phyloP scores from a whole-genome alignment of 2,797 vertebrate species.

The Borostomias antarcticus region DNA sequence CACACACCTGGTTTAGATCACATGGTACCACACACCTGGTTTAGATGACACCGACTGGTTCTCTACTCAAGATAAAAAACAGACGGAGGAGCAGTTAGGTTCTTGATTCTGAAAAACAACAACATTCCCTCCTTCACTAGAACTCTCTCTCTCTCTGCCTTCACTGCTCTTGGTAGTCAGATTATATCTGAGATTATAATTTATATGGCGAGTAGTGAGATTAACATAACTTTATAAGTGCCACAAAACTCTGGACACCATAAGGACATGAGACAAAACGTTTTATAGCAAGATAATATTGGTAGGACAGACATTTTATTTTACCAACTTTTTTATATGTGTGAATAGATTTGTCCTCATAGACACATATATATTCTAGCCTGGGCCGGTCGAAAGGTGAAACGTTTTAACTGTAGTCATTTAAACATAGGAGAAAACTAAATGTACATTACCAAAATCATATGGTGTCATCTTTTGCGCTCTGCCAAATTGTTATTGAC shows the following conservation, averaged over 20 bases:
- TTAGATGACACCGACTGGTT: too few relatives aligned
- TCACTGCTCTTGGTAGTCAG: slow-evolving; percentile 2
- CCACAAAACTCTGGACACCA: slow-evolving; percentile 25
- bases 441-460: slow-evolving; percentile 54
- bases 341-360: slow-evolving; percentile 20
- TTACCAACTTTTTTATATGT: slow-evolving; percentile 30
- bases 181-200: slow-evolving; percentile 13
- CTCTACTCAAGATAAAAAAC: background rate
- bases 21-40: too few relatives aligned
- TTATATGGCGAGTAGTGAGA: background rate
- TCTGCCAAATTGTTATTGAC: slow-evolving; percentile 65
- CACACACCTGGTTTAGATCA: too few relatives aligned
- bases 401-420: slow-evolving; percentile 49
- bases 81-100: background rate
- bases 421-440: slow-evolving; percentile 43
- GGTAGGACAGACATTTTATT: slow-evolving; percentile 21
- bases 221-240: slow-evolving; percentile 32
- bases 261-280: slow-evolving; percentile 14
- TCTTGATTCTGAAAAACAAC: background rate
- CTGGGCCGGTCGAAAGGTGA: slow-evolving; percentile 54
- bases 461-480: slow-evolving; percentile 59
- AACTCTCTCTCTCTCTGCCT: background rate
- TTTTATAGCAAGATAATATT: slow-evolving; percentile 27
- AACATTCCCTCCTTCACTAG: slow-evolving; percentile 4
- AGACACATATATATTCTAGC: slow-evolving; percentile 29